phyloP scores from a whole-genome alignment of 2,113 vertebrate species.

The Archocentrus centrarchus region DNA sequence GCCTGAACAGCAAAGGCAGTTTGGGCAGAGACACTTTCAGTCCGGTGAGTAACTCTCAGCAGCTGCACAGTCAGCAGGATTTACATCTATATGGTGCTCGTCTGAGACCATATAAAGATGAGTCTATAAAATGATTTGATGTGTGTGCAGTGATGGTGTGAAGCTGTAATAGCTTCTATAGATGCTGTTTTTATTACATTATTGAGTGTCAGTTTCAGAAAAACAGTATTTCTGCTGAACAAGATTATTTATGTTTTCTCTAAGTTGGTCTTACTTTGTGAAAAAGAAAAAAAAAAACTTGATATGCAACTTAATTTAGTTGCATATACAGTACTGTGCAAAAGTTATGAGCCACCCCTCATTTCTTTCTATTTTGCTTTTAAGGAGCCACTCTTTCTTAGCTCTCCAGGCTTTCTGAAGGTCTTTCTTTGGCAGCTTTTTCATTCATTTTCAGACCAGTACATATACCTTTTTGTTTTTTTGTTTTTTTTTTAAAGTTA shows the following conservation, averaged over 20 bases:
- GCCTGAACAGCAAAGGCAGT: constrained; percentile 92
- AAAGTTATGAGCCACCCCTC: neutral
- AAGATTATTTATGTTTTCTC: neutral
- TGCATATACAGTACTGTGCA: neutral
- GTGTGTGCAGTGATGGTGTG: neutral
- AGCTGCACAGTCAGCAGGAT: constrained; percentile 3
- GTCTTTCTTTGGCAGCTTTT: no score
- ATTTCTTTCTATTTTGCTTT: no score
- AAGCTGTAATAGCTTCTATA: neutral
- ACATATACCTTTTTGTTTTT: no score
- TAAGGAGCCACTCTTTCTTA: no score
- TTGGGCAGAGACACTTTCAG: constrained; percentile 86
- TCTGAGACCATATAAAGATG: neutral
- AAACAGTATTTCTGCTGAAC: neutral
- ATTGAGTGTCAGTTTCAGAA: neutral
- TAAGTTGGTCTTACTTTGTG: neutral
- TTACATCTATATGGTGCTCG: neutral
- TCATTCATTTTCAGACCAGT: no score
- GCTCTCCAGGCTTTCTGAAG: no score
- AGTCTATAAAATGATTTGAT: neutral
- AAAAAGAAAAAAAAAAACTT: no score
- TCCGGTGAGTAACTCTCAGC: constrained; percentile 80
- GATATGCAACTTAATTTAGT: neutral
- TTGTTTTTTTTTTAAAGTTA: no score
- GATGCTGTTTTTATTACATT: neutral